Conservation (phyloP, 2,888 invertebrate genomes). For the Protodeltote pygarga region DNA sequence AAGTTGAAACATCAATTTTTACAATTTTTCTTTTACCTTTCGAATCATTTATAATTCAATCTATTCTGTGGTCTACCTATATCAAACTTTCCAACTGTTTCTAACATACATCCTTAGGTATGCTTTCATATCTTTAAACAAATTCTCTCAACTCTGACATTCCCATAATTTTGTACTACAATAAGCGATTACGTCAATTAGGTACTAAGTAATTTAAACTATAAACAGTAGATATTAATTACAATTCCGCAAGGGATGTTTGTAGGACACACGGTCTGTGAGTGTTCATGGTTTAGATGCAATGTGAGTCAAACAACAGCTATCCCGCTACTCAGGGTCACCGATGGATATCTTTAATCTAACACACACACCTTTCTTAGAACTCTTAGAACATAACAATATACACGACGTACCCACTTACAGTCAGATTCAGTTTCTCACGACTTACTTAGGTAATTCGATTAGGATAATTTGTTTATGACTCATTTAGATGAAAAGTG, state of each 20-base stretch:
- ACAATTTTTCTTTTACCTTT: no score
- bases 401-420: no score
- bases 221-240: not conserved
- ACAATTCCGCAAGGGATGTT: constrained; percentile 47
- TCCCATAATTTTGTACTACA: no score
- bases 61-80: no score
- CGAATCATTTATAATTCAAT: no score
- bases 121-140: no score
- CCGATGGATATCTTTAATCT: constrained; percentile 65
- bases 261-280: constrained; percentile 59
- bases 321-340: constrained; percentile 67
- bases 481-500: constrained; percentile 3
- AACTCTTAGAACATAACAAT: no score
- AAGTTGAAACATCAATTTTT: no score
- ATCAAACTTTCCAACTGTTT: no score
- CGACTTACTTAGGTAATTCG: constrained; percentile 50
- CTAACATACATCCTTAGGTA: no score
- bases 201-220: not conserved
- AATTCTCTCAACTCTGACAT: no score
- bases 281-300: constrained; percentile 71
- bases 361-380: constrained; percentile 38
- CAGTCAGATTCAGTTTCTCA: constrained; percentile 40
- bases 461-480: constrained; percentile 35
- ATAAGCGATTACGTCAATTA: no score
- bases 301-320: constrained; percentile 77